Percentiles rank a stretch among this genome's conserved stretches.
phyloP scores from a whole-genome alignment of 2,113 vertebrate genomes.

The Cisticola juncidis region DNA sequence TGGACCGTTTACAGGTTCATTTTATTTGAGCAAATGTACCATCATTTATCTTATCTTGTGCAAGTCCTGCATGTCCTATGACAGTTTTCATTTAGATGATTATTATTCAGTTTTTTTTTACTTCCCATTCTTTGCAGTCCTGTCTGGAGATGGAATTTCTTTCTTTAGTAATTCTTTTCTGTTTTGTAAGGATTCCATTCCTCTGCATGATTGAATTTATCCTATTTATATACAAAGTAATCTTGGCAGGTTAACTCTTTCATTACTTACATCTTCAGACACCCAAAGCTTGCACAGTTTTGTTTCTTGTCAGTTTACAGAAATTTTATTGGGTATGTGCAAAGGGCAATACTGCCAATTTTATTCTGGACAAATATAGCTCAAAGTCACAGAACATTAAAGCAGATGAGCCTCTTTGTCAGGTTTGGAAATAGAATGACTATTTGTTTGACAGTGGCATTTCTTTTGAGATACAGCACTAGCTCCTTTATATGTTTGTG shows the following conservation, averaged over 20 bases:
- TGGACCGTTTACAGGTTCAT: not conserved
- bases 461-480: not conserved
- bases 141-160: not conserved
- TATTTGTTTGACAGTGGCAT: not conserved
- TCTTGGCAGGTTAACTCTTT: not conserved
- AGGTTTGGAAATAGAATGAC: not conserved
- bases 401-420: not conserved
- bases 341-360: not conserved
- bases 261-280: not conserved
- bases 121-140: not conserved
- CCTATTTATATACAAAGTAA: not conserved
- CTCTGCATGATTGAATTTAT: not conserved
- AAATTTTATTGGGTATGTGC: not conserved
- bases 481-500: not conserved
- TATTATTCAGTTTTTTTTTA: not conserved
- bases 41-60: not conserved
- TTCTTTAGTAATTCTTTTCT: not conserved
- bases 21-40: not conserved
- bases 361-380: not conserved
- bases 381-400: not conserved
- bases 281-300: not conserved
- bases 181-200: not conserved
- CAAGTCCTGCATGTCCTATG: not conserved
- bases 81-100: conserved; percentile 7
- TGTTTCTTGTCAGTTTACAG: not conserved